These are phyloP conservation scores for Phyllostomus hastatus DNA, from an alignment of 2,113 vertebrate genomes.

Conservation along the genomic window DNA sequence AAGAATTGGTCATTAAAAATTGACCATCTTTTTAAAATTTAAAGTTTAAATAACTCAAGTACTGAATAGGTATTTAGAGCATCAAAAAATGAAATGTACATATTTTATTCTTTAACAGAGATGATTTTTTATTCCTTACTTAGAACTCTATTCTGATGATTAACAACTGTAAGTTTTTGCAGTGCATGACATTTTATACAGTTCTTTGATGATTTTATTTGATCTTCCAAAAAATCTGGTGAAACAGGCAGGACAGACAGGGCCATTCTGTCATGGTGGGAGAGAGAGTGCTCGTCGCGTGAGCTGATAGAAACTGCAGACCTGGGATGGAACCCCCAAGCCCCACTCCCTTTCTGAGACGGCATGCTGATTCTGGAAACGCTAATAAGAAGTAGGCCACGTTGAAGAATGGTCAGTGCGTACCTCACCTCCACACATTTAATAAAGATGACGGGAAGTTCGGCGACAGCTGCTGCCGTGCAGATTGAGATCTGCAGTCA, in stretches of 20 bases:
- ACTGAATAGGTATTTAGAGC: not conserved
- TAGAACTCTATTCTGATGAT: not conserved
- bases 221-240: not conserved
- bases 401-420: not conserved
- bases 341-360: not conserved
- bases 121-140: not conserved
- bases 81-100: not conserved
- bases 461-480: not conserved
- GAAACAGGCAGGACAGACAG: not conserved
- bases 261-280: not conserved
- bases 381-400: not conserved
- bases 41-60: conserved; percentile 7
- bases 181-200: not conserved
- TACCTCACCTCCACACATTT: not conserved
- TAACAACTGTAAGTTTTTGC: not conserved
- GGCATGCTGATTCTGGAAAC: not conserved
- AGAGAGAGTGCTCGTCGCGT: not conserved
- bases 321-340: not conserved
- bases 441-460: not conserved
- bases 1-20: conserved; percentile 21
- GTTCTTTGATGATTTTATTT: not conserved
- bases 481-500: not conserved
- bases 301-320: not conserved
- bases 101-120: not conserved
- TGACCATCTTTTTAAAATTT: not conserved